A percentile compares a stretch with the other conserved stretches of the same genome.
Conservation (phyloP, 2,888 invertebrate species). For the Agrochola macilenta region DNA sequence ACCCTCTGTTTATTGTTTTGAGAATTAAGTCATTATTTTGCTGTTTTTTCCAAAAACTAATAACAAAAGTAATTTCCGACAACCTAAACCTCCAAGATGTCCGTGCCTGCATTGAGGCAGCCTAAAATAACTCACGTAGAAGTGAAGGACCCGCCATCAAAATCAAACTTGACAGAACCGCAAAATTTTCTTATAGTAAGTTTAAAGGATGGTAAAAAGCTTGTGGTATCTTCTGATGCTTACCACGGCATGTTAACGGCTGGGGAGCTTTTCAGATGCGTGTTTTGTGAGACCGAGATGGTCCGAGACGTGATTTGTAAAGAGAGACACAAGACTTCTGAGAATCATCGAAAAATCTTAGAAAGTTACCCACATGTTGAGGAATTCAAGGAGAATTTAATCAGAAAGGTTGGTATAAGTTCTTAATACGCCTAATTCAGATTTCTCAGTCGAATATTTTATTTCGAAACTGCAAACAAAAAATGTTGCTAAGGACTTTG, state of each 20-base stretch:
- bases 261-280: slow-evolving; percentile 75
- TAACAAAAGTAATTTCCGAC: not conserved
- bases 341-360: slow-evolving; percentile 71
- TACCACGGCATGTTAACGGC: slow-evolving; percentile 79
- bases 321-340: slow-evolving; percentile 73
- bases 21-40: not conserved
- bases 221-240: slow-evolving; percentile 79
- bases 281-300: slow-evolving; percentile 76
- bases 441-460: not conserved
- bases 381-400: slow-evolving; percentile 76
- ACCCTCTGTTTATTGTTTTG: slow-evolving; percentile 15
- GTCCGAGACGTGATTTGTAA: slow-evolving; percentile 69
- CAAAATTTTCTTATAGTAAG: slow-evolving; percentile 77
- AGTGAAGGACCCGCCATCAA: slow-evolving; percentile 33
- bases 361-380: slow-evolving; percentile 75
- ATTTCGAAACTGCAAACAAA: not conserved
- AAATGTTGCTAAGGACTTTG: slow-evolving; percentile 1
- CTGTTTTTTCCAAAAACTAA: not conserved
- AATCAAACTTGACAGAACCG: slow-evolving; percentile 29
- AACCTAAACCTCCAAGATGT: slow-evolving; percentile 56
- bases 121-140: slow-evolving; percentile 66
- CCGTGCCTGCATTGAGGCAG: slow-evolving; percentile 73
- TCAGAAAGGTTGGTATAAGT: slow-evolving; percentile 75
- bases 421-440: not conserved
- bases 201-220: slow-evolving; percentile 73